phyloP scores from a whole-genome alignment of 2,113 vertebrate genomes.

The Sus scrofa region DNA sequence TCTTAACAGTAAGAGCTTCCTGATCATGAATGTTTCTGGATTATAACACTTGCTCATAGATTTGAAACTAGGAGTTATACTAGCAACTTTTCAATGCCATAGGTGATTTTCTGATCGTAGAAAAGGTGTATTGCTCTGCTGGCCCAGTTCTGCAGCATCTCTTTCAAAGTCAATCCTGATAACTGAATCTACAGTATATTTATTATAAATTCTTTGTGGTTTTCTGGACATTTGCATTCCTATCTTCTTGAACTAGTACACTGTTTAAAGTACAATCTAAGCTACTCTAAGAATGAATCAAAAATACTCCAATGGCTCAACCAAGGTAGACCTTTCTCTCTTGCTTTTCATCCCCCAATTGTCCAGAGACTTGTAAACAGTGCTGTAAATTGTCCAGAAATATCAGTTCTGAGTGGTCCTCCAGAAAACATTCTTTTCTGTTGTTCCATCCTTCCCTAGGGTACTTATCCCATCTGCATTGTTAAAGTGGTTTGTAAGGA shows the following conservation, averaged over 20 bases:
- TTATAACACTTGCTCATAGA: background rate
- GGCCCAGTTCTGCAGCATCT: background rate
- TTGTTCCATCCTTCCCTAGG: no score
- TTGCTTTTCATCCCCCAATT: background rate
- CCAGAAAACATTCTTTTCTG: background rate
- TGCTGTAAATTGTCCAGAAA: background rate
- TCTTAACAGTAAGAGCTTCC: background rate
- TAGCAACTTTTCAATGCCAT: background rate
- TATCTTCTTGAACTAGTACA: background rate
- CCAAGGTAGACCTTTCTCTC: background rate
- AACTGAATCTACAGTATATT: background rate
- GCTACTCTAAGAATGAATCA: background rate
- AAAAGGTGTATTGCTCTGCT: background rate
- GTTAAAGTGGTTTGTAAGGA: background rate
- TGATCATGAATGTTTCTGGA: background rate
- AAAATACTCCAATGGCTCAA: background rate
- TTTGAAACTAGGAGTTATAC: background rate
- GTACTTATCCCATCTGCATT: background rate
- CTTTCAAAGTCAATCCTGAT: background rate
- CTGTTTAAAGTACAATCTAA: background rate
- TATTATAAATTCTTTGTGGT: background rate
- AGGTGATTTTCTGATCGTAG: background rate
- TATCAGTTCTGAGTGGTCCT: background rate
- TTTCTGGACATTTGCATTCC: background rate
- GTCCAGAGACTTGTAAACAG: background rate